Evolutionary conservation across 2,888 invertebrate genomes (phyloP), one percentile per base, ranked within the genome.

Genomic region (Spilosoma lubricipeda): DNA sequence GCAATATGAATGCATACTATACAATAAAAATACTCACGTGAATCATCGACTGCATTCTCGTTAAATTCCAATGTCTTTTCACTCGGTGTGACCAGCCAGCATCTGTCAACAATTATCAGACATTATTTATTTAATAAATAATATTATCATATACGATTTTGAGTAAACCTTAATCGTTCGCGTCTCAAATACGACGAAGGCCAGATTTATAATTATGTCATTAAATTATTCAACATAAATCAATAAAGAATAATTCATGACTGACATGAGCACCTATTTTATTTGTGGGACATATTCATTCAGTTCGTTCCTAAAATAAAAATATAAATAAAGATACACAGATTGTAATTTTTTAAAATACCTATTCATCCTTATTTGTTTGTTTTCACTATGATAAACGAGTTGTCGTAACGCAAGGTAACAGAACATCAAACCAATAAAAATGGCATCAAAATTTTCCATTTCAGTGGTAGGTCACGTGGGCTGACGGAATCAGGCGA

Each of bases 11-110:
- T 39, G 11, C 11, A 39, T 39, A 39, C 9, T 11, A 39, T 39
- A 39, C 39, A 39, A 27, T 27, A 13, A 7, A 3, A 59, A 74
- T 78, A 85, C 85, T 82, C 71, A 85, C 85, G 76, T 71, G 77
- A 48, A 66, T 75, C 74, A 27, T 45, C 76, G 23, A 72, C 69
- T 59, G 18, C 59, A 56, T 73, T 76, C 74, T 39, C 56, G 45
- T 56, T 70, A 70, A 65, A 27, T 67, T 68, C 48, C 27, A 67
- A n/a, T 52, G 71, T 68, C 27, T 70, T 65, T 67, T 77, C 75
- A 56, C 76, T 82, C 56, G 73, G 63, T 56, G 75, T 23, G 33
- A 77, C 42, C 33, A 76, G 76, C 30, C 76, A 75, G 79, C 83
- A 85, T 83, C 85, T 85, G 81, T 33, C 27, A 48, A 82, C 20